These are phyloP conservation scores for Sinella curviseta DNA, from an alignment of 1,140 invertebrate species.

Conservation along the genomic window DNA sequence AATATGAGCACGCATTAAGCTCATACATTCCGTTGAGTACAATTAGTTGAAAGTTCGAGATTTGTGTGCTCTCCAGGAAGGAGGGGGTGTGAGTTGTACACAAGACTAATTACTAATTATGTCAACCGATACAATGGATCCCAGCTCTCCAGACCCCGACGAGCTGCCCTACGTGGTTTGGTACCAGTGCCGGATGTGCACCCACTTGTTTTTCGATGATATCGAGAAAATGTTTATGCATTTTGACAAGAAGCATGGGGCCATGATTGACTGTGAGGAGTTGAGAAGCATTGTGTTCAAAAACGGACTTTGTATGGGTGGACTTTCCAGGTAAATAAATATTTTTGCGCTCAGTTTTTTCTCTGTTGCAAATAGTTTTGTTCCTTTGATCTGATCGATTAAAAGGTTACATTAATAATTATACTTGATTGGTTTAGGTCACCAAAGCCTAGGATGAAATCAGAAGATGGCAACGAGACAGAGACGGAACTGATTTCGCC, in stretches of 20 bases:
- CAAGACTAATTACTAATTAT: too few species aligned
- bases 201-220: conserved; percentile 15
- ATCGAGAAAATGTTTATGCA: conserved; percentile 7
- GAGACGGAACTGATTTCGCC: too few species aligned
- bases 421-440: too few species aligned
- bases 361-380: neutral
- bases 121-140: too few species aligned
- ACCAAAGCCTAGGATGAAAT: neutral
- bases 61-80: too few species aligned
- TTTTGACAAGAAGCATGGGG: conserved; percentile 1
- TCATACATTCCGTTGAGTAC: too few species aligned
- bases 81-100: too few species aligned
- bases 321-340: neutral
- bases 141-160: neutral
- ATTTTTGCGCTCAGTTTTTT: neutral
- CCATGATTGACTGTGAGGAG: conserved; percentile 12
- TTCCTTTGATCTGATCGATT: neutral
- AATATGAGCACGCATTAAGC: too few species aligned
- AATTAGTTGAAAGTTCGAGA: too few species aligned
- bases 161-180: conserved; percentile 8
- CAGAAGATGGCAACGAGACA: neutral
- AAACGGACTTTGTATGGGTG: neutral
- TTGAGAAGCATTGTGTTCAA: neutral
- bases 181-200: conserved; percentile 26
- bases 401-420: neutral